Evolutionary conservation across 2,797 vertebrate genomes (phyloP).

Genomic region (Phoebastria nigripes): DNA sequence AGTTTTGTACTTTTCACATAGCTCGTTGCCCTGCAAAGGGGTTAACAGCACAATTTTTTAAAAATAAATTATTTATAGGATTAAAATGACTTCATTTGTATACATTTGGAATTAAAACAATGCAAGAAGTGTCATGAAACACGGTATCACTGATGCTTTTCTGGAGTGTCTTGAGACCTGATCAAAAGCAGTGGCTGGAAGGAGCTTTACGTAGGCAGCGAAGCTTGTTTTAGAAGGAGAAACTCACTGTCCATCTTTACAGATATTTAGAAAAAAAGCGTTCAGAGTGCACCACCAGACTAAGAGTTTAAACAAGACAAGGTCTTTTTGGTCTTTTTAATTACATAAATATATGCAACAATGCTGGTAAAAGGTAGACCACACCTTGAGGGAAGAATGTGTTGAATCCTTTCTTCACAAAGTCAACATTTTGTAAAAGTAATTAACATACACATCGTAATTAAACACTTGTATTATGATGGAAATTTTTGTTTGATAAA

Average conservation of each 20-base stretch:
- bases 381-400: constrained; percentile 5
- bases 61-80: constrained; percentile 88
- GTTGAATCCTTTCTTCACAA: constrained; percentile 31
- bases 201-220: constrained; percentile 53
- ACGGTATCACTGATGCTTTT: constrained; percentile 67
- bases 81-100: constrained; percentile 85
- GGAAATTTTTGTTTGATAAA: constrained; percentile 35
- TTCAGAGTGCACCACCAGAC: constrained; percentile 34
- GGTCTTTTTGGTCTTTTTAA: background rate
- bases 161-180: constrained; percentile 61
- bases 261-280: constrained; percentile 20
- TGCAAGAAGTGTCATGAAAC: constrained; percentile 72
- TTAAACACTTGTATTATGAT: constrained; percentile 13
- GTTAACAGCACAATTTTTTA: constrained; percentile 86
- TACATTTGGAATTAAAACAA: constrained; percentile 83
- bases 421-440: constrained; percentile 28
- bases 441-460: background rate
- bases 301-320: constrained; percentile 43
- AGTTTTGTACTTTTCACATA: constrained; percentile 85
- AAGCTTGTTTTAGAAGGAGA: constrained; percentile 51
- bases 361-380: constrained; percentile 37
- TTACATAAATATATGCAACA: constrained; percentile 42
- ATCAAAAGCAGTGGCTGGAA: constrained; percentile 63
- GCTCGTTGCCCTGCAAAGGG: constrained; percentile 80
- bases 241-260: constrained; percentile 47